Evolutionary conservation across 2,888 invertebrate species (phyloP).

Genomic region (Lasius fuliginosus): DNA sequence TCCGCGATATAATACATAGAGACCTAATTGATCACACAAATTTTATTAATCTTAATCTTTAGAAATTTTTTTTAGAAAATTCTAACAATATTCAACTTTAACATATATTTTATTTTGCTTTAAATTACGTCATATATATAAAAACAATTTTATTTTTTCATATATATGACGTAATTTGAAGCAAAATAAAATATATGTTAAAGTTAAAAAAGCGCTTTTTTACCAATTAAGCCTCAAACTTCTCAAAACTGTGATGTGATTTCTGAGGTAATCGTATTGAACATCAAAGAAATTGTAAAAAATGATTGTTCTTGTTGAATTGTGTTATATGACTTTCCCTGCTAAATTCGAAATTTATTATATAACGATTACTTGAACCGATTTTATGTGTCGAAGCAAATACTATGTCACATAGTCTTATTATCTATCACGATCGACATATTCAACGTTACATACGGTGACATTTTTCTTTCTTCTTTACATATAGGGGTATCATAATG

Average conservation of each 20-base stretch:
- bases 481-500: conserved; percentile 39
- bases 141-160: no score
- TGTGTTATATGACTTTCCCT: not conserved
- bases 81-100: not conserved
- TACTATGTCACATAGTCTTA: conserved; percentile 45
- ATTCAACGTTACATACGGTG: conserved; percentile 49
- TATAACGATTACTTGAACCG: conserved; percentile 24
- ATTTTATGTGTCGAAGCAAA: conserved; percentile 14
- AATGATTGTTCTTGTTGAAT: not conserved
- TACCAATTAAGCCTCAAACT: not conserved
- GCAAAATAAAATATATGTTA: not conserved
- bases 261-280: not conserved
- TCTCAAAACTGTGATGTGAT: not conserved
- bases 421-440: conserved; percentile 39
- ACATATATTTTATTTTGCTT: no score
- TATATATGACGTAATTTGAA: not conserved
- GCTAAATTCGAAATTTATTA: not conserved
- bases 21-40: not conserved
- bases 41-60: not conserved
- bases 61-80: not conserved
- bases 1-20: not conserved
- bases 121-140: no score
- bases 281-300: not conserved
- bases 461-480: conserved; percentile 45
- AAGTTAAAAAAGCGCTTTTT: not conserved